Base-by-base conservation (phyloP, 2,888 invertebrate genomes). In the Limenitis camilla region DNA sequence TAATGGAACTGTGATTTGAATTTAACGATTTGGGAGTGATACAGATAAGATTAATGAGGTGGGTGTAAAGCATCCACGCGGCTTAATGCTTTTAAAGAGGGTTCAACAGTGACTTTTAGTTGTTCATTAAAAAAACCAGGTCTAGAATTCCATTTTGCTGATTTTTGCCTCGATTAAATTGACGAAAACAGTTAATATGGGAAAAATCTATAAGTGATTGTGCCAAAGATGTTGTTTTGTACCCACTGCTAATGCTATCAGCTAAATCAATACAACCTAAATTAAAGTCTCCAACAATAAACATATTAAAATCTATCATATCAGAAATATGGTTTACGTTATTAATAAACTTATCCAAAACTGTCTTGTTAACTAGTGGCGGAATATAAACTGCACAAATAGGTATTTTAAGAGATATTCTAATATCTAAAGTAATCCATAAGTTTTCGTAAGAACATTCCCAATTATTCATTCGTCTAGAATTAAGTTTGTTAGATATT, bases 241-340 rank as follows among this genome's bases (percentile, higher is more conserved):
- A 19, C 8, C 1, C 3, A 10, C 8, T 8, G 19, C 7, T 9
- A n/a, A 5, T 5, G 11, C 8, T 9, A 19, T 19, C 6, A 32
- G 5, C 43, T 11, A 49, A 41, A 28, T 52, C 40, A 6, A 52
- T 35, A 35, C 45, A 33, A 19, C 46, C 36, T 29, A 46, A 52
- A 40, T 51, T 51, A 40, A 51, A 51, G 27, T 51, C 51, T 2
- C 51, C 51, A 33, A 51, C 27, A 29, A 52, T 52, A 35, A 38
- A 35, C 11, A 9, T 32, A 30, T 9, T 29, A 5, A n/a, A n/a
- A 9, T 27, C n/a, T 29, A 11, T 41, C 5, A 30, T 31, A 27
- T 47, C 46, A 41, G 38, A 46, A 27, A 41, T 10, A 11, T 10
- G 6, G 10, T 47, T 52, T 28, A 36, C 31, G 31, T 42, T 52